A percentile compares a stretch with the other conserved stretches of the same genome.
Conservation (phyloP, 2,113 vertebrate species). For the Phaetusa simplex region DNA sequence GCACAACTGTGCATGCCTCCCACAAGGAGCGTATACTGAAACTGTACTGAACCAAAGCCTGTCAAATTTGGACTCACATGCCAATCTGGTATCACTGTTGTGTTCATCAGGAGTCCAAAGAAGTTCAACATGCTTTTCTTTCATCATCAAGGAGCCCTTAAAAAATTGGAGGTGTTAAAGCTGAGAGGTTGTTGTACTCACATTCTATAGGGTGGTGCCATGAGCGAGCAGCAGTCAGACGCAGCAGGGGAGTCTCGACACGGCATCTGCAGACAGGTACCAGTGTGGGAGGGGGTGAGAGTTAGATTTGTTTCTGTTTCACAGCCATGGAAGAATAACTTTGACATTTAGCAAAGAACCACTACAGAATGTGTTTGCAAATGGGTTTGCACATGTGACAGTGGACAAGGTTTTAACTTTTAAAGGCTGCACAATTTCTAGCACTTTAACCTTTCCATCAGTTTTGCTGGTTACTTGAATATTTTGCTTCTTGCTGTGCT, state of each 20-base stretch:
- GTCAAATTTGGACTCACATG: not conserved
- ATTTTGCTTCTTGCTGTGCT: not conserved
- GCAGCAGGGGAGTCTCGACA: not conserved
- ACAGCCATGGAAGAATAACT: not conserved
- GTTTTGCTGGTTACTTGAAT: not conserved
- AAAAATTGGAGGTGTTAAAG: not conserved
- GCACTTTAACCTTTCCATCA: not conserved
- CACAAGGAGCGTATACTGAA: not conserved
- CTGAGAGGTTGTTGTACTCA: not conserved
- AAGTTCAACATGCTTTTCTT: not conserved
- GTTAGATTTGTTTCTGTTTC: not conserved
- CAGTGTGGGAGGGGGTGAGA: not conserved
- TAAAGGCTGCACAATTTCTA: not conserved
- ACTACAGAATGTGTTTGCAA: not conserved
- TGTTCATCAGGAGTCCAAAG: not conserved
- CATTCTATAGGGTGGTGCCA: not conserved
- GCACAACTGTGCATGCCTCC: not conserved
- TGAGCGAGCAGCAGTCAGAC: not conserved
- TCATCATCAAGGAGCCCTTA: not conserved
- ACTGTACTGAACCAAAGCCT: not conserved
- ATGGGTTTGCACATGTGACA: not conserved
- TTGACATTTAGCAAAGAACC: not conserved
- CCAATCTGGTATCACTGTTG: not conserved
- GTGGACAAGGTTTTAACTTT: not conserved
- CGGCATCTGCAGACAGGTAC: not conserved